Evolutionary conservation across 2,797 vertebrate species (phyloP).

Genomic region (Bryconaethiops microstoma): DNA sequence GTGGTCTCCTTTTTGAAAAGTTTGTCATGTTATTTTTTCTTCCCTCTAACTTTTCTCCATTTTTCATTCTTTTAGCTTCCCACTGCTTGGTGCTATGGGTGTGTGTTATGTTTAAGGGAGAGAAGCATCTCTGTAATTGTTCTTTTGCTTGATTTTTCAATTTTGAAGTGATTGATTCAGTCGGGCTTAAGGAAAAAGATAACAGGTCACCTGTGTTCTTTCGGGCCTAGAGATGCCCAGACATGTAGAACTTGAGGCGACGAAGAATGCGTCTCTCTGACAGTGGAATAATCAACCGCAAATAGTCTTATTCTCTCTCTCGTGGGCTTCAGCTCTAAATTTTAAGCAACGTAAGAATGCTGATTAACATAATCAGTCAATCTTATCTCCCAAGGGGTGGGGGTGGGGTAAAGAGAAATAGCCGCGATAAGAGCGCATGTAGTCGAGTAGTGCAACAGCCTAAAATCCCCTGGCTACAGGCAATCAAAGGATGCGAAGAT

Average conservation of each 20-base stretch:
- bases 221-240: not conserved
- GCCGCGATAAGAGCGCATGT: constrained; percentile 37
- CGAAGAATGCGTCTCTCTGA: constrained; percentile 1
- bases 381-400: constrained; percentile 36
- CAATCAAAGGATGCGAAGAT: constrained; percentile 37
- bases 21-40: too few species aligned
- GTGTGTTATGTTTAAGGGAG: not conserved
- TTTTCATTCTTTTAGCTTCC: too few species aligned
- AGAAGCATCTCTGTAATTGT: not conserved
- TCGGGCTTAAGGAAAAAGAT: not conserved
- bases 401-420: constrained; percentile 15
- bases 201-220: constrained; percentile 14
- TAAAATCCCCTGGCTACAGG: constrained; percentile 18
- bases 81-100: too few species aligned
- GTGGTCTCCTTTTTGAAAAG: too few species aligned
- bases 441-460: constrained; percentile 26
- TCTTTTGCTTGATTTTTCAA: not conserved
- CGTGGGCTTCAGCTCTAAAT: constrained; percentile 15
- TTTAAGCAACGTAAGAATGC: constrained; percentile 9
- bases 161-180: not conserved
- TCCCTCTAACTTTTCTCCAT: too few species aligned
- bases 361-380: constrained; percentile 48
- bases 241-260: constrained; percentile 4
- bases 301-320: constrained; percentile 46
- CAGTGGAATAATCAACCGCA: constrained; percentile 33